Evolutionary conservation across 2,113 vertebrate species (phyloP), one percentile per base, ranked within the genome.

Genomic region (Motacilla tschutschensis): DNA sequence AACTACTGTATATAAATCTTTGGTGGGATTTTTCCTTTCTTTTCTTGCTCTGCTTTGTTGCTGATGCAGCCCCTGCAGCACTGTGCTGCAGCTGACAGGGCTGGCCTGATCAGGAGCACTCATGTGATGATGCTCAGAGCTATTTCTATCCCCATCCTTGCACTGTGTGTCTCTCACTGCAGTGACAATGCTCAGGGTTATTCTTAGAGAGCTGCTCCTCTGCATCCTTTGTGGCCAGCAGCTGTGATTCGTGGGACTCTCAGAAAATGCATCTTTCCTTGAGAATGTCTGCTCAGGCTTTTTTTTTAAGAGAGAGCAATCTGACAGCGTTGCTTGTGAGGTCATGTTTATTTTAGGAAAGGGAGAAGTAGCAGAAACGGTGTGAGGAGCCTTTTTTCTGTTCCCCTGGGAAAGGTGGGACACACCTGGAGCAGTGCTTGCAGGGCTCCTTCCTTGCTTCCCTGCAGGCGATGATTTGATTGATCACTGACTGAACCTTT

Each of bases 101-200:
- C 67, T 79, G 81, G 40, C 53, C 57, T 57, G 90, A 57, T 36
- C 22, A 47, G 28, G 33, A 66, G 31, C 18, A 35, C 64, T 48
- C 59, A 22, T 40, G 80, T 22, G 26, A 14, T 79, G 76, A 71
- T 84, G 82, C 59, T 80, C 53, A 50, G 29, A 91, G 64, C 83
- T 83, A 21, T 90, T 92, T 85, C 77, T 50, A 9, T 85, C 62
- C 57, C 69, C 35, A 10, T 62, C 57, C 53, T 87, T 8, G 7
- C 47, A 5, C 64, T 36, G 46, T 33, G 31, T 29, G 22, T 63
- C 53, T 72, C 72, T 74, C 69, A 2, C 66, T 74, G 87, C 36
- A 0, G 20, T 57, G 75, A 7, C 16, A 25, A 26, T 21, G 51
- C 66, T 66, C 16, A 9, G 31, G 47, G 82, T 83, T 91, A 55